Conservation (phyloP, 2,888 invertebrate species). For the Adelognathus sp. region DNA sequence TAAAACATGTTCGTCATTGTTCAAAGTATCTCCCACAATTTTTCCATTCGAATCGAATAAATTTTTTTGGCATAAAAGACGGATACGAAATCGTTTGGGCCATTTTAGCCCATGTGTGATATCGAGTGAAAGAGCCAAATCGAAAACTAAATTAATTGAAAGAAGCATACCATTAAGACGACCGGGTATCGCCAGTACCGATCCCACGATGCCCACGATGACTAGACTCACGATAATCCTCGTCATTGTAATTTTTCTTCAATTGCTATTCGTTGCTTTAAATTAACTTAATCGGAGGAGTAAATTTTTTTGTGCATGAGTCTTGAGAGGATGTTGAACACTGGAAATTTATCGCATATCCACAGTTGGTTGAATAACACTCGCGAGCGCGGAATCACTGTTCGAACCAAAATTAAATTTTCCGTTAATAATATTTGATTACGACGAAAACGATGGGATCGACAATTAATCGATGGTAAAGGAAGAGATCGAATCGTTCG, state of each 20-base stretch:
- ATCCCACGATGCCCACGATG: slow-evolving; percentile 63
- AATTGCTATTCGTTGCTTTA: neutral
- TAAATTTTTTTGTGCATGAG: neutral
- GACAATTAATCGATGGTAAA: neutral
- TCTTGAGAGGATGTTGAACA: neutral
- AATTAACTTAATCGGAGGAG: neutral
- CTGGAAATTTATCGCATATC: neutral
- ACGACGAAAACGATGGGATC: neutral
- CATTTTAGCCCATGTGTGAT: too few relatives aligned
- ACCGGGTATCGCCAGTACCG: slow-evolving; percentile 68
- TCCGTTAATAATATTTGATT: neutral
- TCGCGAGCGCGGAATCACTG: neutral
- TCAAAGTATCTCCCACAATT: too few relatives aligned
- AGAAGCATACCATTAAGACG: slow-evolving; percentile 71
- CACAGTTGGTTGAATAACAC: neutral
- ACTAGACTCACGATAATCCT: slow-evolving; percentile 60
- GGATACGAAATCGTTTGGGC: too few relatives aligned
- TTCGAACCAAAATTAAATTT: neutral
- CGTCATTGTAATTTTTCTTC: slow-evolving; percentile 54
- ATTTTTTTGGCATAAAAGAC: too few relatives aligned
- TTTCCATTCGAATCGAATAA: too few relatives aligned
- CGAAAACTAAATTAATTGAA: neutral
- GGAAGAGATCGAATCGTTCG: slow-evolving; percentile 24
- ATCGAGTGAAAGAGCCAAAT: too few relatives aligned
- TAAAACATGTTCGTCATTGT: too few relatives aligned